These are phyloP conservation scores for Netelia melanura DNA, from an alignment of 2,888 invertebrate genomes.

Conservation along the genomic window DNA sequence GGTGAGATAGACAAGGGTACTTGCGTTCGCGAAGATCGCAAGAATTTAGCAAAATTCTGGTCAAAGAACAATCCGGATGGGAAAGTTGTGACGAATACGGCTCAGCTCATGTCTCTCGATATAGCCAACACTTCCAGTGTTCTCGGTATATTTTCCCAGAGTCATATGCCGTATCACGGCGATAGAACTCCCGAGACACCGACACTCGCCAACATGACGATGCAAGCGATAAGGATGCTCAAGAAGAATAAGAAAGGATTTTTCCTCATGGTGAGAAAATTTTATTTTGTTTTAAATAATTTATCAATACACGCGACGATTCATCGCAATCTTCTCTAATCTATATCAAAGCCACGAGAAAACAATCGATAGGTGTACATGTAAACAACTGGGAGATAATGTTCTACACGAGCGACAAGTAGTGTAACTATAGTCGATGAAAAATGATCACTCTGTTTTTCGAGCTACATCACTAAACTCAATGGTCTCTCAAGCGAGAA, in stretches of 20 bases:
- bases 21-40: slow-evolving; percentile 86
- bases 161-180: slow-evolving; percentile 87
- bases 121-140: slow-evolving; percentile 84
- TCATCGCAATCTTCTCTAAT: slow-evolving; percentile 1
- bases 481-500: slow-evolving; percentile 10
- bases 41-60: slow-evolving; percentile 87
- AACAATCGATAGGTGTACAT: neutral
- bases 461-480: slow-evolving; percentile 27
- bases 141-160: slow-evolving; percentile 86
- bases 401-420: neutral
- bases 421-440: neutral
- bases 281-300: slow-evolving; percentile 10
- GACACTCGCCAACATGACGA: slow-evolving; percentile 87
- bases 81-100: slow-evolving; percentile 82
- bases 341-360: neutral
- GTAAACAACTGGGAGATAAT: neutral
- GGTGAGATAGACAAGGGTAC: slow-evolving; percentile 73
- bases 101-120: slow-evolving; percentile 84
- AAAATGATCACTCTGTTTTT: neutral
- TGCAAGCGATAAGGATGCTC: slow-evolving; percentile 86
- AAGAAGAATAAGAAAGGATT: slow-evolving; percentile 85
- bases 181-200: slow-evolving; percentile 86
- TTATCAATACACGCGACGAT: neutral
- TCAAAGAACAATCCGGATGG: slow-evolving; percentile 82
- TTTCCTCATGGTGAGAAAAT: slow-evolving; percentile 85